These are phyloP conservation scores for Melipona beecheii DNA, from an alignment of 2,888 invertebrate species.

Conservation along the genomic window DNA sequence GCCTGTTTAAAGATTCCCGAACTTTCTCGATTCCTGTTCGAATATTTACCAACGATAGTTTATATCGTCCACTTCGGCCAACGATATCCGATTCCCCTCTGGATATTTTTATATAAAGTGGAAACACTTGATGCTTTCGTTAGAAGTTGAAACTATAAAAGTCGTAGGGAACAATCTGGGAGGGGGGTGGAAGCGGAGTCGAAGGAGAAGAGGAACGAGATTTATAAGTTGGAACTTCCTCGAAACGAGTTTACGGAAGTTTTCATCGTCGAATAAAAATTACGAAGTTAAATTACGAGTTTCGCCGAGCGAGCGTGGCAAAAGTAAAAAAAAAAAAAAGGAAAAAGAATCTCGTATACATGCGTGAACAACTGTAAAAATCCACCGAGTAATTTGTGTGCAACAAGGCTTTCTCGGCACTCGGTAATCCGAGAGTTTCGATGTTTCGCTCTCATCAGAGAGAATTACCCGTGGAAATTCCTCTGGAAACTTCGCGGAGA, in stretches of 20 bases:
- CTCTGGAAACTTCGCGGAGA: background rate
- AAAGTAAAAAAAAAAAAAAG: background rate
- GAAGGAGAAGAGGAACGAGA: slow-evolving; percentile 29
- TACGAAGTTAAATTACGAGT: slow-evolving; percentile 29
- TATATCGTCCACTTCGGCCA: background rate
- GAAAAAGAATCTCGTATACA: background rate
- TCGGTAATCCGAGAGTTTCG: background rate
- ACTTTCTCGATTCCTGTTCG: no score
- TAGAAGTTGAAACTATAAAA: slow-evolving; percentile 28
- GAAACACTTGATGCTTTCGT: background rate
- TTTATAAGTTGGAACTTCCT: slow-evolving; percentile 42
- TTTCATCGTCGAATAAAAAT: slow-evolving; percentile 44
- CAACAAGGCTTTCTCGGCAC: background rate
- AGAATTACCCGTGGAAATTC: background rate
- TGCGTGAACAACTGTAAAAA: background rate
- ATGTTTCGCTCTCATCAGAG: background rate
- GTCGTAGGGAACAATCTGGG: background rate
- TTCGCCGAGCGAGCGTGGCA: background rate
- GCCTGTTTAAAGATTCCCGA: no score
- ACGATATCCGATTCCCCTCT: background rate
- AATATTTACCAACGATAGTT: no score
- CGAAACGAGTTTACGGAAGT: slow-evolving; percentile 42
- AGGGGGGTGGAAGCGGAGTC: slow-evolving; percentile 23
- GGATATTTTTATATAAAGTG: background rate
- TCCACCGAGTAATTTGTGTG: background rate